Evolutionary conservation across 2,888 invertebrate genomes (phyloP), one percentile per base, ranked within the genome.

Genomic region (Leptinotarsa rubiginosa): DNA sequence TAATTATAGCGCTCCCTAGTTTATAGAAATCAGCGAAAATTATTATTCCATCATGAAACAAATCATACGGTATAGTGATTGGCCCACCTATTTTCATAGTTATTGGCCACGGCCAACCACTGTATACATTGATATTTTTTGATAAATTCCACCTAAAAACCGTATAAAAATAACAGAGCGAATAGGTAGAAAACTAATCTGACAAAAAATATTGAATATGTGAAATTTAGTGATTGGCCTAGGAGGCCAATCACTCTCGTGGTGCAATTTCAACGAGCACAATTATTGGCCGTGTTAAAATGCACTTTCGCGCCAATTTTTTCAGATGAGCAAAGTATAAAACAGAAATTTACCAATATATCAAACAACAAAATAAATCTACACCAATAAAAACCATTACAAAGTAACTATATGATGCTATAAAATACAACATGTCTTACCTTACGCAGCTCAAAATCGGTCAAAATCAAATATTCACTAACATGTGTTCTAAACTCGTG

Each of bases 21-120:
- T 25, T 25, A 5, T 25, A 25, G 25, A 25, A 25, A 25, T 25
- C 25, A 25, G 25, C 25, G 25, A 25, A 25, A 25, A 25, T 25
- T 25, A 25, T 25, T 25, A 25, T 25, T 25, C 25, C 25, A 25
- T 25, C 25, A 25, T 25, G 25, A 25, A 25, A 25, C 0, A 25
- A 25, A 25, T 25, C 25, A 64, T 64, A 64, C 64, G 31, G 64
- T 64, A 64, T 16, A 64, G 15, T 64, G 64, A 64, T 64, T 64
- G 64, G 64, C 64, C 64, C 64, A 64, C 64, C 64, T 64, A 64
- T 64, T 64, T 64, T 64, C 10, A 64, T 64, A 64, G 64, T 64
- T 64, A 64, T 64, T 64, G 64, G 64, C 64, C 64, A 64, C 64
- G 64, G 64, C 64, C 64, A 64, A 64, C 64, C 64, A 64, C 64